Evolutionary conservation across 2,797 vertebrate genomes (phyloP), one percentile per base, ranked within the genome.

Genomic region (Gymnoscopelus microlampas): DNA sequence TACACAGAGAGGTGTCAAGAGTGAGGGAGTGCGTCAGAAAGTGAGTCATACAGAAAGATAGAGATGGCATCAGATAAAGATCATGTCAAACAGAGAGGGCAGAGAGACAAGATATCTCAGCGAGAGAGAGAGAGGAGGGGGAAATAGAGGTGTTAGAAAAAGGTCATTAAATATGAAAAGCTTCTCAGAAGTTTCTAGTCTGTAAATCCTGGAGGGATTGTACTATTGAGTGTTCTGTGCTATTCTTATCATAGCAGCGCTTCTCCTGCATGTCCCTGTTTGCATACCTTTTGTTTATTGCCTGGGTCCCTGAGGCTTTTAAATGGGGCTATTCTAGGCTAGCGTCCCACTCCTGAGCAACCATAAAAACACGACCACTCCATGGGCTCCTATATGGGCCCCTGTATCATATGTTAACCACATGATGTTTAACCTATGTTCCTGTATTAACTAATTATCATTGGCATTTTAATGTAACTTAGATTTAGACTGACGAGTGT

Each of bases 111-210:
- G 19, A 19, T 19, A 19, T 19, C 1, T 19, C 19, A 19, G 19
- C 10, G 19, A 68, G 47, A 35, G 23, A 44, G 13, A 35, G 29
- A 44, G 39, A 8, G 7, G 8, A 2, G 39, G 39, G 39, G 39
- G 8, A 9, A 44, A 44, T 44, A 44, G 39, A 44, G 39, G 39
- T 9, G 39, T 44, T 9, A 44, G 39, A 44, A 44, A 44, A 68
- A 12, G 58, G 44, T 10, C 23, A 54, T 10, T 19, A 23, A 54
- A 54, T 24, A 54, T 54, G 23, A 51, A 49, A 19, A 59, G n/a
- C 9, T 8, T 13, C 14, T 71, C 12, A 8, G 8, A 60, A 32
- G 26, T 62, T 68, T 62, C 53, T 39, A 39, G 49, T n/a, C 48
- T 24, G 13, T 48, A 19, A 14, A 65, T 57, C 57, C 11, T 61